phyloP scores from a whole-genome alignment of 2,888 invertebrate genomes.

The Aricia artaxerxes region DNA sequence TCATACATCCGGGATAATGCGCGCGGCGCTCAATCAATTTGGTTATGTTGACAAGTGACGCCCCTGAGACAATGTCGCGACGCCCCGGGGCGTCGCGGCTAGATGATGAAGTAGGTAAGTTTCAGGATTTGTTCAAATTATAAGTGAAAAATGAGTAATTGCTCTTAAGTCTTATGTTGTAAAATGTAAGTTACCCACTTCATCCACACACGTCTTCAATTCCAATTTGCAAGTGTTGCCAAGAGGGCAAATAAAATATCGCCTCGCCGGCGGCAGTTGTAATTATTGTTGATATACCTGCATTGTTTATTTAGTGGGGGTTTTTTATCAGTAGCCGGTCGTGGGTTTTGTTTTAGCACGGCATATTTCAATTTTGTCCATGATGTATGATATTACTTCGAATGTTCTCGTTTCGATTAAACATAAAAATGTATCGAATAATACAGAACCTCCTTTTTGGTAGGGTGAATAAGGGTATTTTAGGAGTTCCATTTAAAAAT shows the following conservation, averaged over 20 bases:
- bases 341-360: slow-evolving; percentile 42
- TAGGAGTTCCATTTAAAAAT: too few species aligned
- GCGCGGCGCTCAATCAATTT: too few species aligned
- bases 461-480: too few species aligned
- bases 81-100: too few species aligned
- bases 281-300: slow-evolving; percentile 70
- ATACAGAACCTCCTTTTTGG: too few species aligned
- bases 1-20: too few species aligned
- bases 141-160: background rate
- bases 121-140: too few species aligned
- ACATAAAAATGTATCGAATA: background rate
- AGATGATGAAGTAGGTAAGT: too few species aligned
- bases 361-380: slow-evolving; percentile 22
- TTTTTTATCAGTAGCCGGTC: slow-evolving; percentile 63
- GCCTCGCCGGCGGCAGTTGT: slow-evolving; percentile 60
- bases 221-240: slow-evolving; percentile 33
- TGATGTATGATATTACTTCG: background rate
- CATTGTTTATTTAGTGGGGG: slow-evolving; percentile 69
- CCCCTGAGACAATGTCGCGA: too few species aligned
- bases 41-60: too few species aligned
- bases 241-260: slow-evolving; percentile 38
- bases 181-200: too few species aligned
- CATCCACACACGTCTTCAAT: background rate
- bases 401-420: background rate
- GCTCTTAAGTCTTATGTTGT: too few species aligned